Base-by-base conservation (phyloP, 2,113 vertebrate genomes). In the Tinamus guttatus region DNA sequence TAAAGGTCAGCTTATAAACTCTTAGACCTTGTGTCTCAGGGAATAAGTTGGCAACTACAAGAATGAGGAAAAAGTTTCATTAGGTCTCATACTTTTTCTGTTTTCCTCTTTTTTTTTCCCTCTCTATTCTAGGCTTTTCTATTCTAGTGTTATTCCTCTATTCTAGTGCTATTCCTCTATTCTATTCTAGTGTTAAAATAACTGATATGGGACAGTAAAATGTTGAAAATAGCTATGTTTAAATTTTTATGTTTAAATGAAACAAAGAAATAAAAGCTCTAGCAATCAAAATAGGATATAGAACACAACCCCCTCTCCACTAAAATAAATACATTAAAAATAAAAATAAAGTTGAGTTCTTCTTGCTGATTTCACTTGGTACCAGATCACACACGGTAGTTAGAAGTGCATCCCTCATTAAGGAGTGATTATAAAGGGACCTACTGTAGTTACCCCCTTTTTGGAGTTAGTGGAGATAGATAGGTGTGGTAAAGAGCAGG, bases 91-190 rank as follows among this genome's bases (percentile, higher is more conserved):
- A 14, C 45, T 17, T 22, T 13, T 79, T 78, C 51, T 70, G 0
- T 0, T 75, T 85, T 58, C 64, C 32, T 75, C 81, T 62, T 17
- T 19, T 13, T 79, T 0, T 0, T 75, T 85, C 49, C 59, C 32
- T 71, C 74, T 62, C 64, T 43, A 43, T 43, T 43, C 43, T 43
- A 43, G 15, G 15, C 43, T 43, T 16, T 43, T 43, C 70, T n/a
- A 62, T 82, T 85, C 24, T 40, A 59, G 47, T 93, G 52, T 36
- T 71, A 27, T 43, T 43, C 43, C 43, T 43, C 43, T 43, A 43
- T 43, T 43, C 70, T n/a, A 58, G 47, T 93, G 52, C n/a, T 71
- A 27, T 43, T 43, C 43, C 43, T 43, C 43, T 43, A 43, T 43
- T 43, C 70, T n/a, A 58, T 82, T 85, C 24, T 40, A 59, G 52